Evolutionary conservation across 2,888 invertebrate genomes (phyloP), one percentile per base, ranked within the genome.

Genomic region (Acleris cristana): DNA sequence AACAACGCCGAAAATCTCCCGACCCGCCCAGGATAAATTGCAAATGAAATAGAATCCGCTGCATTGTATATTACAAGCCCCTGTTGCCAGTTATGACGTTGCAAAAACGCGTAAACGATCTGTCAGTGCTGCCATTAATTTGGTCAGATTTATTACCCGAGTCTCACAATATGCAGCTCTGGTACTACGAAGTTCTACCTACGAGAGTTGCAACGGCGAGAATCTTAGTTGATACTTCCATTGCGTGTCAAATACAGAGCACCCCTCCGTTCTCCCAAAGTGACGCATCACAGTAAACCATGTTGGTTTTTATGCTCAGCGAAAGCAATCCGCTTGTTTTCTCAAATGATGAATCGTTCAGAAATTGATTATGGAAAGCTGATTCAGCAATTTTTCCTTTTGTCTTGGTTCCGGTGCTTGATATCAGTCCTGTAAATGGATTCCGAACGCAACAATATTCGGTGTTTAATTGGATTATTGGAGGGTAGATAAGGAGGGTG

Each of bases 101-200:
- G 90, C 87, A 77, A 82, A 85, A 88, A 83, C 75, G 73, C 80
- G 81, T 89, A 89, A 92, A 88, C 89, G 91, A 87, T 90, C 89
- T 86, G 91, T 89, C 90, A 83, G 88, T 78, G 73, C 80, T 78
- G 83, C 76, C 88, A 90, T 90, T 92, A 90, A 92, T 92, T 88
- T 86, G 80, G 69, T 79, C 87, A 82, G 90, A 92, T 90, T 91
- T 90, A 90, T 91, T 90, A 88, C 82, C 76, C 73, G 65, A 65
- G 78, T 79, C 81, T 81, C 76, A 83, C 83, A 84, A 79, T 81
- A 79, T 78, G 79, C 79, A 79, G 75, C 76, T 76, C 26, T 30
- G 58, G 12, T 58, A 58, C 45, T 18, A 40, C 30, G 26, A n/a
- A 18, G 40, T 49, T 34, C 10, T 49, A 21, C 26, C 40, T 51